Base-by-base conservation (phyloP, 2,797 vertebrate genomes). In the Falco novaeseelandiae region DNA sequence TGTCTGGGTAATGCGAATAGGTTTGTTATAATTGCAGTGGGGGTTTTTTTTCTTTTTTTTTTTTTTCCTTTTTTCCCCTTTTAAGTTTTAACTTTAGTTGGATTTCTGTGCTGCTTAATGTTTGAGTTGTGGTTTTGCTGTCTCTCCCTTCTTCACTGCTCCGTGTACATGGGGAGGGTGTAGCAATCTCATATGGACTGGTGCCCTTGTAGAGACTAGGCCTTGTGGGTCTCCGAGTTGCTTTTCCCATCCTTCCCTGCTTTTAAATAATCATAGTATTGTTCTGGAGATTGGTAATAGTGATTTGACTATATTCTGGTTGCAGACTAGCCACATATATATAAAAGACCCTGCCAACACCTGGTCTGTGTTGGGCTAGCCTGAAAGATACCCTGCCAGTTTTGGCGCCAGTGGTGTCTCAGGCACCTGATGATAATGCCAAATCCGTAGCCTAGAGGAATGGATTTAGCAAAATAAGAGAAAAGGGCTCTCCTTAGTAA, bases 21-120 rank as follows among this genome's bases (percentile, higher is more conserved):
- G n/a, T 90, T 46, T 86, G 73, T 73, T 72, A 20, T 38, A 72
- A 72, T 65, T 62, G 29, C 8, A 55, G 7, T 65, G 8, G 40
- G 40, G 12, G 2, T 40, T 40, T 14, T 40, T 40, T 40, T 40
- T 40, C 6, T 73, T 88, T 61, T 18, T 1, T 11, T 8, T 5
- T 4, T 2, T 10, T 10, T 9, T 4, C 3, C 48, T 13, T 46
- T 26, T 2, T 1, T 2, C 1, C 1, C 6, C 30, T 42, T 74
- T 79, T 36, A 59, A 62, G 21, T 89, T 42, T 79, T 79, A 84
- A 65, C 26, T 13, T 59, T 88, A 74, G 9, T 30, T 93, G 52
- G 8, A 63, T 89, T 96, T 90, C 48, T 71, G 2, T 78, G n/a
- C 30, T 67, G 26, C 44, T 57, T 79, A 46, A 58, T 87, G 51